phyloP scores from a whole-genome alignment of 2,113 vertebrate genomes.

The Sebastes fasciatus region DNA sequence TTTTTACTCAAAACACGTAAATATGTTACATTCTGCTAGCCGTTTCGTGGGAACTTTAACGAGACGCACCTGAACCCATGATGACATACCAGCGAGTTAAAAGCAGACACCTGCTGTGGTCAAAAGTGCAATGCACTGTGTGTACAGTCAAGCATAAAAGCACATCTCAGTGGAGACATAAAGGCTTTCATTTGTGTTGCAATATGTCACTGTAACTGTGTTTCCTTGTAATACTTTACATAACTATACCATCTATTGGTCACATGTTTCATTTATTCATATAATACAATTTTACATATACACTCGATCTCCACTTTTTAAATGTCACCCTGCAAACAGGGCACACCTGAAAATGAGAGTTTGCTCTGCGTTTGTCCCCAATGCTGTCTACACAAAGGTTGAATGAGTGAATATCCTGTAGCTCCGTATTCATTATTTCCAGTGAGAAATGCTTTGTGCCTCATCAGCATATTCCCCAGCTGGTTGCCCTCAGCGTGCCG shows the following conservation, averaged over 20 bases:
- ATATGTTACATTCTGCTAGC: not conserved
- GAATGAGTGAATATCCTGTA: conserved; percentile 67
- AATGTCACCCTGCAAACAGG: conserved; percentile 40
- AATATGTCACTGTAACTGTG: not conserved
- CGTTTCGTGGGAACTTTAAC: not conserved
- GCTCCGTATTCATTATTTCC: conserved; percentile 65
- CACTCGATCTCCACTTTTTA: not conserved
- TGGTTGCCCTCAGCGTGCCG: conserved; percentile 49
- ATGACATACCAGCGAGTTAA: not conserved
- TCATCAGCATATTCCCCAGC: conserved; percentile 74
- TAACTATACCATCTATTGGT: not conserved
- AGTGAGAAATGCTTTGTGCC: conserved; percentile 67
- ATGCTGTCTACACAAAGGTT: conserved; percentile 66
- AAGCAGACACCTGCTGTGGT: not conserved
- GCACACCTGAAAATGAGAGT: conserved; percentile 51
- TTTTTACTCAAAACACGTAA: not conserved
- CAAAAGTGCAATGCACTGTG: not conserved
- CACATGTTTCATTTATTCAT: not conserved
- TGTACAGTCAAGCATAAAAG: not conserved
- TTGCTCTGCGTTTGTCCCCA: conserved; percentile 29
- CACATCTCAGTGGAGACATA: not conserved
- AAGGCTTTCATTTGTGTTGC: not conserved
- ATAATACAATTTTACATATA: not conserved
- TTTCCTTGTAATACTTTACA: not conserved
- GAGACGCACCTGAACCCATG: not conserved